Evolutionary conservation across 2,113 vertebrate species (phyloP).

Genomic region (Barbus barbus): DNA sequence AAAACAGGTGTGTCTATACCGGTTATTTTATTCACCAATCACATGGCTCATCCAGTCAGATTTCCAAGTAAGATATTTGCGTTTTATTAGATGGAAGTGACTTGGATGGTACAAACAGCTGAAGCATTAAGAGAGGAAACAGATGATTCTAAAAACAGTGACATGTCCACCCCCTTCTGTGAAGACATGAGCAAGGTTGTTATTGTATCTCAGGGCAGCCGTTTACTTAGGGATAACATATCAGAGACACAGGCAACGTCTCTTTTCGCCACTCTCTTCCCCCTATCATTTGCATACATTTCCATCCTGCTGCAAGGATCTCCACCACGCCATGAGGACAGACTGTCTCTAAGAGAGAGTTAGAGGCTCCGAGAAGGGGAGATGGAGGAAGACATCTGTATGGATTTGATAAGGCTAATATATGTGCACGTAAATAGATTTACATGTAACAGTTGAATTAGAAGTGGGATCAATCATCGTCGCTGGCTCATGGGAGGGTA

Average conservation of each 20-base stretch:
- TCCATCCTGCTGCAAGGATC: slow-evolving; percentile 32
- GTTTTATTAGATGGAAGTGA: neutral
- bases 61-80: neutral
- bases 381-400: slow-evolving; percentile 41
- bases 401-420: slow-evolving; percentile 52
- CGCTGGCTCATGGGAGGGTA: slow-evolving; percentile 2
- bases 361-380: neutral
- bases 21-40: neutral
- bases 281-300: slow-evolving; percentile 54
- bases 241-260: neutral
- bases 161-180: neutral
- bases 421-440: slow-evolving; percentile 50
- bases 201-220: slow-evolving; percentile 17
- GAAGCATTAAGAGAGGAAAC: slow-evolving; percentile 9
- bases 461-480: slow-evolving; percentile 51
- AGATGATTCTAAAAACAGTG: slow-evolving; percentile 23
- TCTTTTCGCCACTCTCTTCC: neutral
- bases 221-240: slow-evolving; percentile 12
- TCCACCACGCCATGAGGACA: slow-evolving; percentile 12
- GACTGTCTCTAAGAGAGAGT: neutral
- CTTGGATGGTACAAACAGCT: neutral
- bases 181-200: slow-evolving; percentile 16
- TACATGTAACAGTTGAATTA: slow-evolving; percentile 36
- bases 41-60: neutral
- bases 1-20: neutral